Conservation (phyloP, 2,113 vertebrate genomes). For the Aspiorhynchus laticeps region DNA sequence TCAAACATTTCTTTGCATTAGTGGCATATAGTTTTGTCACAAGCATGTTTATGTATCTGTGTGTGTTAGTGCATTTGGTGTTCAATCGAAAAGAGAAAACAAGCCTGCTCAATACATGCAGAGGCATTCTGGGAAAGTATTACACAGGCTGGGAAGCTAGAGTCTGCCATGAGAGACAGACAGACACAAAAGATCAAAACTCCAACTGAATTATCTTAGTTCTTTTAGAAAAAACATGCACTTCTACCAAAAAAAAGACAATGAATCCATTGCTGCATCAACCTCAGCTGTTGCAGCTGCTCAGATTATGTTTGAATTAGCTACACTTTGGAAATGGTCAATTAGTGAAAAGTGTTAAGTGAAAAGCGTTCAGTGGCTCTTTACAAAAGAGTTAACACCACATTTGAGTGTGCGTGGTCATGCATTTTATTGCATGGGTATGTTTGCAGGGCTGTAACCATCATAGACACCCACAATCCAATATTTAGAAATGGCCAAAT, state of each 20-base stretch:
- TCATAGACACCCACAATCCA: not conserved
- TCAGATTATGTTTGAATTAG: not conserved
- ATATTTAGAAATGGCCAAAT: not conserved
- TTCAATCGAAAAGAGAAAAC: conserved; percentile 54
- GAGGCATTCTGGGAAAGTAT: conserved; percentile 66
- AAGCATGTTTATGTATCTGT: conserved; percentile 42
- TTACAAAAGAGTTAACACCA: not conserved
- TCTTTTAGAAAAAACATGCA: conserved; percentile 72
- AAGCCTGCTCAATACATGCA: conserved; percentile 76
- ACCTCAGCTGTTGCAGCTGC: conserved; percentile 1
- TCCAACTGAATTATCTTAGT: conserved; percentile 51
- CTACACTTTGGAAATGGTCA: not conserved
- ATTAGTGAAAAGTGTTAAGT: not conserved
- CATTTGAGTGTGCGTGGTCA: not conserved
- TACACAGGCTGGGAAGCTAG: conserved; percentile 60
- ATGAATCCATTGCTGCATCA: conserved; percentile 46
- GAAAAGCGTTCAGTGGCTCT: not conserved
- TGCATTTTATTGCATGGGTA: not conserved
- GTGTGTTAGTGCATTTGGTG: conserved; percentile 36
- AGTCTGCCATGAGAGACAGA: conserved; percentile 39
- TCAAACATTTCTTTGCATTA: conserved; percentile 49
- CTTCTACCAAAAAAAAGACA: conserved; percentile 60
- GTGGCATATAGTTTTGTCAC: conserved; percentile 58
- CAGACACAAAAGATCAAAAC: conserved; percentile 7
- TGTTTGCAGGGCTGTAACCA: conserved; percentile 26